Conservation (phyloP, 2,113 vertebrate species). For the Albula glossodonta region DNA sequence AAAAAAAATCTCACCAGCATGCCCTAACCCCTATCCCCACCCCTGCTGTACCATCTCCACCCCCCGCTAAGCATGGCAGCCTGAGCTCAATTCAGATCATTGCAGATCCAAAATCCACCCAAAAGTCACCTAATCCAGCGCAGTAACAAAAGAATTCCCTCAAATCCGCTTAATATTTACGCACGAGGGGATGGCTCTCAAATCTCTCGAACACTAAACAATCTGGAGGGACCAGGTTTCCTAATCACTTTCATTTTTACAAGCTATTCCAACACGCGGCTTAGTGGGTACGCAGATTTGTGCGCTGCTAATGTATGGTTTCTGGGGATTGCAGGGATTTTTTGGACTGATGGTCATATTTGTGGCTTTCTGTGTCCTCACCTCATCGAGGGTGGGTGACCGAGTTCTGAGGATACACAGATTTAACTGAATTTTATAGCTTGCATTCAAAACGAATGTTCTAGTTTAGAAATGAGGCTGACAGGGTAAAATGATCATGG, state of each 20-base stretch:
- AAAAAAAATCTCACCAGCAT: conserved; percentile 22
- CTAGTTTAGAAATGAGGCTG: too few species aligned
- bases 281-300: conserved; percentile 37
- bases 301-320: conserved; percentile 12
- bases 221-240: conserved; percentile 15
- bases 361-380: background rate
- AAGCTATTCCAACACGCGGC: background rate
- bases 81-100: conserved; percentile 14
- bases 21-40: conserved; percentile 11
- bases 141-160: conserved; percentile 31
- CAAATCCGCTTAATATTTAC: conserved; percentile 61
- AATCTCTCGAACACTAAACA: conserved; percentile 37
- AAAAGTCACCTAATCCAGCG: conserved; percentile 52
- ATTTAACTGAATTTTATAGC: background rate
- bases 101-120: conserved; percentile 42
- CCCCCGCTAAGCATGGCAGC: conserved; percentile 6
- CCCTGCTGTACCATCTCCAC: background rate
- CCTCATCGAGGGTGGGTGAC: background rate
- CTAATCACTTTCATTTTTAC: conserved; percentile 32
- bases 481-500: too few species aligned
- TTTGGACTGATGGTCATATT: conserved; percentile 17
- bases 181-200: conserved; percentile 8
- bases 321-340: conserved; percentile 28
- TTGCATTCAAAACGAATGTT: too few species aligned
- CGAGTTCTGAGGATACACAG: too few species aligned